These are phyloP conservation scores for Lagopus leucura DNA, from an alignment of 2,113 vertebrate genomes.

Conservation along the genomic window DNA sequence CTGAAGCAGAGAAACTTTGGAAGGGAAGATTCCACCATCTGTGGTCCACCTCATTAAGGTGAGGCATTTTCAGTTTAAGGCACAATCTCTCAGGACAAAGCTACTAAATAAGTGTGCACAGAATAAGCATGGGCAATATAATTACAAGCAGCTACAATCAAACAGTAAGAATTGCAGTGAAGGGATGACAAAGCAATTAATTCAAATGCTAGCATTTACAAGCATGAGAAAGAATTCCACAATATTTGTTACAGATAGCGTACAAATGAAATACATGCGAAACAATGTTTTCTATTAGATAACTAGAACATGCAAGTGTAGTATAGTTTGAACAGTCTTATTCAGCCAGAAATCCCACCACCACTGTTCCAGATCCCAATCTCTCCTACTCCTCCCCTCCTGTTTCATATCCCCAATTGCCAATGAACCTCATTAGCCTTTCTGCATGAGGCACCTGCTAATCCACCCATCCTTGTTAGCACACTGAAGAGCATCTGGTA, in stretches of 20 bases:
- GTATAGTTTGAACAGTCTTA: background rate
- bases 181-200: background rate
- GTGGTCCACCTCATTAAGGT: background rate
- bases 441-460: constrained; percentile 32
- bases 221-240: background rate
- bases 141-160: background rate
- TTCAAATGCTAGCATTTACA: background rate
- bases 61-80: background rate
- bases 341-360: background rate
- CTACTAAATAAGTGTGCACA: background rate
- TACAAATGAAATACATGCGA: background rate
- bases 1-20: background rate
- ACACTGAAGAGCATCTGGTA: constrained; percentile 17
- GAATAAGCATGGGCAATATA: background rate
- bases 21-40: background rate
- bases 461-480: constrained; percentile 30
- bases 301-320: background rate
- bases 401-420: background rate
- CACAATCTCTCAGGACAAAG: background rate
- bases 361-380: background rate
- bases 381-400: background rate
- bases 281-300: background rate
- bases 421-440: constrained; percentile 34
- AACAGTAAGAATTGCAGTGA: background rate
- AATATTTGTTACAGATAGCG: background rate